A percentile compares a stretch with the other conserved stretches of the same genome.
These are phyloP conservation scores for Resseliella maxima DNA, from an alignment of 2,888 invertebrate genomes.

Conservation along the genomic window DNA sequence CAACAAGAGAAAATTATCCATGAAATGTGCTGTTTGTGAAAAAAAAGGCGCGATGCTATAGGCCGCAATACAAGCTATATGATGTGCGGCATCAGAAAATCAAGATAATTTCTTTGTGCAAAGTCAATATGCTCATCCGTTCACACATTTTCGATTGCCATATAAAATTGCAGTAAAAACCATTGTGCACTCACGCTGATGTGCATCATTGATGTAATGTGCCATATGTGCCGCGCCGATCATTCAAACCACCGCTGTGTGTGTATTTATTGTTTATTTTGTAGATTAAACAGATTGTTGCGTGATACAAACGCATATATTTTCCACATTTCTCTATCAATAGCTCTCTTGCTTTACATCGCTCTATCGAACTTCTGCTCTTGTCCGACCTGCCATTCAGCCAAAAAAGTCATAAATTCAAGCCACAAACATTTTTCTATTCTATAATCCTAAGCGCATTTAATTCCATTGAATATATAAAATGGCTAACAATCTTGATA, in stretches of 20 bases:
- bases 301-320: conserved; percentile 50
- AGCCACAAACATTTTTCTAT: conserved; percentile 15
- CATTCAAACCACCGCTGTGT: background rate
- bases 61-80: background rate
- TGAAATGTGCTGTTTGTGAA: background rate
- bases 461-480: background rate
- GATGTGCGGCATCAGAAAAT: background rate
- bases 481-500: conserved; percentile 1
- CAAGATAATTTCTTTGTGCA: conserved; percentile 16
- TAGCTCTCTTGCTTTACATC: background rate
- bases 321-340: background rate
- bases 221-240: conserved; percentile 12
- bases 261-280: conserved; percentile 6
- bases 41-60: background rate
- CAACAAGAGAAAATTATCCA: background rate
- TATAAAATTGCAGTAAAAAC: background rate
- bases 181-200: background rate
- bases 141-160: conserved; percentile 13
- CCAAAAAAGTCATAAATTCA: background rate
- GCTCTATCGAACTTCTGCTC: background rate
- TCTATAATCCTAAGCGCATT: background rate
- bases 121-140: conserved; percentile 23
- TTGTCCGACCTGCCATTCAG: background rate
- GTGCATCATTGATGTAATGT: background rate
- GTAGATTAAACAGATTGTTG: conserved; percentile 53